A percentile compares a stretch with the other conserved stretches of the same genome.
Evolutionary conservation across 2,888 invertebrate species (phyloP).

Genomic region (Pammene fasciana): DNA sequence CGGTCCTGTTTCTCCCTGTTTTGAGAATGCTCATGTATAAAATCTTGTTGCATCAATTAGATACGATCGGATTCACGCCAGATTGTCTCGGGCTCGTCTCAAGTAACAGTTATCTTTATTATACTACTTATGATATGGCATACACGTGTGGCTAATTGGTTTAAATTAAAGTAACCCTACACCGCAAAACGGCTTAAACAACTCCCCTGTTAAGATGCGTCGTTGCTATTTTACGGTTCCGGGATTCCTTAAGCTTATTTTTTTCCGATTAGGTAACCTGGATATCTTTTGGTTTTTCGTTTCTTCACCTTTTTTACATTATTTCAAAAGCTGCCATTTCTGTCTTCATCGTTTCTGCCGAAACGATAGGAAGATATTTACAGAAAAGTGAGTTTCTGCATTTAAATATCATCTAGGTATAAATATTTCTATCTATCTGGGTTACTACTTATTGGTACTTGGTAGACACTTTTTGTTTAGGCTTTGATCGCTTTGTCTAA

Average conservation of each 20-base stretch:
- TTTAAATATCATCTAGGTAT: too few species aligned
- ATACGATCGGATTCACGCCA: neutral
- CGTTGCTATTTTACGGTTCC: neutral
- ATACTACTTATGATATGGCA: neutral
- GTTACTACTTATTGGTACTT: too few species aligned
- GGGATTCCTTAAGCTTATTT: neutral
- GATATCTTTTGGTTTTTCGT: neutral
- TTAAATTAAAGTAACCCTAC: conserved; percentile 36
- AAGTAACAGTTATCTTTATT: neutral
- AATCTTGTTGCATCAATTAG: neutral
- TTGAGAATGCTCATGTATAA: neutral
- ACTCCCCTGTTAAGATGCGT: conserved; percentile 7
- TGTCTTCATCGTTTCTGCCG: too few species aligned
- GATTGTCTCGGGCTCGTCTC: neutral
- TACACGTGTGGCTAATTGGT: conserved; percentile 27
- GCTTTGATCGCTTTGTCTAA: too few species aligned
- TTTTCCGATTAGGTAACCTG: neutral
- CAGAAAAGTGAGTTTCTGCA: too few species aligned
- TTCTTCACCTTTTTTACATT: neutral
- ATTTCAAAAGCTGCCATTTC: too few species aligned
- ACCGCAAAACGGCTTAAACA: conserved; percentile 30
- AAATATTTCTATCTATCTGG: too few species aligned
- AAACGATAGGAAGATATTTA: too few species aligned
- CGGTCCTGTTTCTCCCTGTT: neutral
- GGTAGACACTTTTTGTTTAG: too few species aligned